Conservation (phyloP, 2,888 invertebrate species). For the Synanthedon andrenaeformis region DNA sequence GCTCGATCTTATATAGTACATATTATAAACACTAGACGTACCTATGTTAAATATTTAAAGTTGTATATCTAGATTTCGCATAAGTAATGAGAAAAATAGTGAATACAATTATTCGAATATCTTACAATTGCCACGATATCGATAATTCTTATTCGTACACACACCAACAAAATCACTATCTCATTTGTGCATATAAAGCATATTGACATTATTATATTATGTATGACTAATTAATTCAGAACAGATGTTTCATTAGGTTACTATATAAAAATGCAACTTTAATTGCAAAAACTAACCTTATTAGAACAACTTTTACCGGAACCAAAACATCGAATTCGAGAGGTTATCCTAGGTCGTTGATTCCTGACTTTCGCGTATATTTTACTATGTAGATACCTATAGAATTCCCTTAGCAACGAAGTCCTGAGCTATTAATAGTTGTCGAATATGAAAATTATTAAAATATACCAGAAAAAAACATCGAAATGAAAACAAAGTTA, state of each 20-base stretch:
- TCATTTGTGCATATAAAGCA: constrained; percentile 19
- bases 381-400: constrained; percentile 27
- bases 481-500: constrained; percentile 13
- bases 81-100: too few species aligned
- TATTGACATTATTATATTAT: constrained; percentile 11
- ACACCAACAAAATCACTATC: constrained; percentile 20
- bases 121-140: constrained; percentile 20
- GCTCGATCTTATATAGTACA: too few species aligned
- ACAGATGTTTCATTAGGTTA: constrained; percentile 10
- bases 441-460: constrained; percentile 20
- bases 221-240: constrained; percentile 12
- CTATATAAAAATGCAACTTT: too few species aligned
- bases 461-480: constrained; percentile 26
- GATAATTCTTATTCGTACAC: constrained; percentile 10
- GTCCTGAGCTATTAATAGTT: constrained; percentile 23
- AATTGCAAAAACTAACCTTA: constrained; percentile 45
- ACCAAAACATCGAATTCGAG: constrained; percentile 28
- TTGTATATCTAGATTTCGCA: too few species aligned
- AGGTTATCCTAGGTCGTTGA: constrained; percentile 63
- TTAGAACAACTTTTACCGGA: constrained; percentile 31
- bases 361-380: constrained; percentile 43
- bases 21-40: too few species aligned
- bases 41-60: too few species aligned
- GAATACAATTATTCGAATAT: too few species aligned
- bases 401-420: constrained; percentile 34